Percentiles rank a stretch among this genome's conserved stretches.
Conservation (phyloP, 2,113 vertebrate genomes). For the Ascaphus truei region DNA sequence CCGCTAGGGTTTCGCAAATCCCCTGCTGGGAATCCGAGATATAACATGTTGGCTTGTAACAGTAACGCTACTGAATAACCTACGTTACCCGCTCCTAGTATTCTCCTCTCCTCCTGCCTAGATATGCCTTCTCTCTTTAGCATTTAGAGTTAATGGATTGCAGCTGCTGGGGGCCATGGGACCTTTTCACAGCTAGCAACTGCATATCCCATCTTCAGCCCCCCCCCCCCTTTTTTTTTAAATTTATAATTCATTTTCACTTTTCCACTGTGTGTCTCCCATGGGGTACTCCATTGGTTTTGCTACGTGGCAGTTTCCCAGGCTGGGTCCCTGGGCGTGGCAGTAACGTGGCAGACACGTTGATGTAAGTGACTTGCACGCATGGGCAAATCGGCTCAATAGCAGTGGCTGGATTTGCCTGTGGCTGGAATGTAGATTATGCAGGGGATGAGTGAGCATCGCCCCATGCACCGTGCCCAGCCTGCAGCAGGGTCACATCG, state of each 20-base stretch:
- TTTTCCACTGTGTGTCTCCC: constrained; percentile 6
- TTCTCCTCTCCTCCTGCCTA: too few relatives aligned
- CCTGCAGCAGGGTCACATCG: too few relatives aligned
- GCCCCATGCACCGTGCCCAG: not conserved
- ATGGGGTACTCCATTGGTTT: not conserved
- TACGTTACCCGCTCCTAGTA: too few relatives aligned
- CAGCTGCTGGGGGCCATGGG: not conserved
- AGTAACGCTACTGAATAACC: too few relatives aligned
- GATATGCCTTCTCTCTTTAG: accelerated
- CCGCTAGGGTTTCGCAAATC: too few relatives aligned
- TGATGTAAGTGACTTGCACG: too few relatives aligned
- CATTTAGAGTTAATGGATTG: not conserved
- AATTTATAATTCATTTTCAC: constrained; percentile 10
- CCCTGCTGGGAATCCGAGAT: too few relatives aligned
- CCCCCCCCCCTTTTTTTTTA: too few relatives aligned
- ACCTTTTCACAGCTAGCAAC: not conserved
- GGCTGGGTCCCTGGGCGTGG: too few relatives aligned
- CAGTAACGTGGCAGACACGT: too few relatives aligned
- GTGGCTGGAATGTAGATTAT: not conserved
- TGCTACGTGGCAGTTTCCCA: not conserved
- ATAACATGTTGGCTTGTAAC: too few relatives aligned
- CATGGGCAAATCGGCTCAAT: not conserved
- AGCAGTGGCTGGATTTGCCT: not conserved
- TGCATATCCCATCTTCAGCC: not conserved
- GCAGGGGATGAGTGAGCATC: not conserved